Base-by-base conservation (phyloP, 1,140 invertebrate genomes). In the Monochamus saltuarius region DNA sequence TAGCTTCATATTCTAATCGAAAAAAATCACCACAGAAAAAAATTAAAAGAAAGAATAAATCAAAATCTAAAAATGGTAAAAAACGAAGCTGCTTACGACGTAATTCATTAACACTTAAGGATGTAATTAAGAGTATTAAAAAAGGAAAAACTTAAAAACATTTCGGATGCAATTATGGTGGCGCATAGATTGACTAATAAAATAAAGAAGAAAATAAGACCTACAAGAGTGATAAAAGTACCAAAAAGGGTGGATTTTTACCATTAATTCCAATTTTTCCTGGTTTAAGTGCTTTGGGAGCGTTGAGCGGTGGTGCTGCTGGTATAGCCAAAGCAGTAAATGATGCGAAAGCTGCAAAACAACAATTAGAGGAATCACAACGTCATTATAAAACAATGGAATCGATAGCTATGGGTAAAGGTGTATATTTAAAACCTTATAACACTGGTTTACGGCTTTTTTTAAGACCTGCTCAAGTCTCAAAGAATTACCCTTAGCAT, bases 191-290 rank as follows among this genome's bases (percentile, higher is more conserved):
- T 8, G 7, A 45, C 50, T 4, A 35, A 35, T 53, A 66, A 63
- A 57, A 4, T 46, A 22, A 60, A 61, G 40, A 50, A 59, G 34
- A 36, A 36, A 50, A 61, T 69, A 36, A 40, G 54, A 53, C 7
- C 68, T 43, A 68, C 71, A 9, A 65, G 74, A 43, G 45, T 74
- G 17, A 75, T 76, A 46, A 65, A 65, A 38, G 45, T 77, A 22
- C 67, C 71, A 0, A 77, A 75, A 73, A 64, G 45, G 75, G 76
- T 29, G 71, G 73, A 34, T 37, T 76, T 42, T 59, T 76, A 52
- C 73, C 73, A 29, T 66, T 66, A 34, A 57, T 78, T 19, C 76
- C 77, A 16, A 61, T 78, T 59, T 72, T 77, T 62, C 71, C 74
- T 7, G 73, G 71, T 37, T 58, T 79, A 16, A 72, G 66, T 16